These are phyloP conservation scores for Calliopum simillimum DNA, from an alignment of 2,888 invertebrate genomes.

Conservation along the genomic window DNA sequence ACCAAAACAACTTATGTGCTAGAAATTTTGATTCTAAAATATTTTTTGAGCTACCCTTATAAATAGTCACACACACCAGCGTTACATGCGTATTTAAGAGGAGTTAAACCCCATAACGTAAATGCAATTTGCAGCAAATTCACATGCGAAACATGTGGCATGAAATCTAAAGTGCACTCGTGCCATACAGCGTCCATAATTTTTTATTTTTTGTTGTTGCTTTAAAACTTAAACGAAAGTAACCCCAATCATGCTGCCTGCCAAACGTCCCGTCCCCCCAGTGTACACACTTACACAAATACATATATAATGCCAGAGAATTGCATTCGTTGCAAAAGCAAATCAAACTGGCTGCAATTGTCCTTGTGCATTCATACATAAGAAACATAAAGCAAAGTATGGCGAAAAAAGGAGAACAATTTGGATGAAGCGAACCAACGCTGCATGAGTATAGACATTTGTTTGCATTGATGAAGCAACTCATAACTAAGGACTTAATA, in stretches of 20 bases:
- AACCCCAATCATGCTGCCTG: too few relatives aligned
- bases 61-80: neutral
- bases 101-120: neutral
- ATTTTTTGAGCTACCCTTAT: conserved; percentile 1
- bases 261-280: neutral
- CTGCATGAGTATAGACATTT: conserved; percentile 15
- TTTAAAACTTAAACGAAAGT: too few relatives aligned
- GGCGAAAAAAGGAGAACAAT: neutral
- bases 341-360: conserved; percentile 25
- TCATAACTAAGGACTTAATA: conserved; percentile 27
- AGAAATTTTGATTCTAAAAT: too few relatives aligned
- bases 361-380: conserved; percentile 16
- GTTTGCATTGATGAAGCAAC: conserved; percentile 29
- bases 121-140: conserved; percentile 25
- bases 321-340: conserved; percentile 11
- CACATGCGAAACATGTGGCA: neutral
- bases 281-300: neutral
- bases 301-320: neutral
- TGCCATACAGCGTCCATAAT: neutral
- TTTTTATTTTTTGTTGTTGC: too few relatives aligned
- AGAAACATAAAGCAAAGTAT: neutral
- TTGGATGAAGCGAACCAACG: neutral
- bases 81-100: neutral
- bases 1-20: too few relatives aligned
- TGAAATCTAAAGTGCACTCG: neutral